A percentile compares a stretch with the other conserved stretches of the same genome.
Conservation (phyloP, 2,797 vertebrate genomes). For the Smutsia temminckii region DNA sequence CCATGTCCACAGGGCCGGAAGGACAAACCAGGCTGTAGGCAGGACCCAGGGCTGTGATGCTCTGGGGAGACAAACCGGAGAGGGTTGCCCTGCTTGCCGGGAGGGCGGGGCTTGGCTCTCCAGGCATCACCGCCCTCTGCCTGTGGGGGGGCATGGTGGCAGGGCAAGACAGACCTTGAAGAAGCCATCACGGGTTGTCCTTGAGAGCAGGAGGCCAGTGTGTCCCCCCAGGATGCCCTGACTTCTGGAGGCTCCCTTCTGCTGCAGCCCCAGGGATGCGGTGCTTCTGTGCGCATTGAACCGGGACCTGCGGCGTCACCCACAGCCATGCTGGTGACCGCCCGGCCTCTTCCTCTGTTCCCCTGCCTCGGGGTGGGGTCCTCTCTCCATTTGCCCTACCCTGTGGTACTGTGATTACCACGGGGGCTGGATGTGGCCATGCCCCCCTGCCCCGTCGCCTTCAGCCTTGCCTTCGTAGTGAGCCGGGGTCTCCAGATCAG, state of each 20-base stretch:
- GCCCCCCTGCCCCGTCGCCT: fast-evolving
- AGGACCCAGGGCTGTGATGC: fast-evolving
- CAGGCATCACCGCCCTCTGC: no score
- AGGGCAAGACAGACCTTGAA: no score
- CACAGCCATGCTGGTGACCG: no score
- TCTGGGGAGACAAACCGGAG: fast-evolving
- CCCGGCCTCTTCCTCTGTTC: not conserved
- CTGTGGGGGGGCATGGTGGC: fast-evolving
- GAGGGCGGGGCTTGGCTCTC: fast-evolving
- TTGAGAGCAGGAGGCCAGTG: not conserved
- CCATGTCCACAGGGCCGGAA: no score
- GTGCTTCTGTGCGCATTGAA: fast-evolving
- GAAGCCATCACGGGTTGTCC: fast-evolving
- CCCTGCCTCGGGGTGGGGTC: fast-evolving
- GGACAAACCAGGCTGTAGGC: no score
- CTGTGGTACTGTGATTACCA: not conserved
- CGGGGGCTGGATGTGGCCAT: fast-evolving
- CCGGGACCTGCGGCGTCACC: no score
- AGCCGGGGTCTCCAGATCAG: not conserved
- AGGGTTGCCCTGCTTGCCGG: not conserved
- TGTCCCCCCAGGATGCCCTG: fast-evolving
- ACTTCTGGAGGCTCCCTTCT: fast-evolving
- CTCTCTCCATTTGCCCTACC: not conserved
- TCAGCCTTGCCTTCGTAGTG: fast-evolving
- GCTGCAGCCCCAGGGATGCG: fast-evolving